A percentile compares a stretch with the other conserved stretches of the same genome.
phyloP scores from a whole-genome alignment of 2,888 invertebrate genomes.

The Ethmia dodecea region DNA sequence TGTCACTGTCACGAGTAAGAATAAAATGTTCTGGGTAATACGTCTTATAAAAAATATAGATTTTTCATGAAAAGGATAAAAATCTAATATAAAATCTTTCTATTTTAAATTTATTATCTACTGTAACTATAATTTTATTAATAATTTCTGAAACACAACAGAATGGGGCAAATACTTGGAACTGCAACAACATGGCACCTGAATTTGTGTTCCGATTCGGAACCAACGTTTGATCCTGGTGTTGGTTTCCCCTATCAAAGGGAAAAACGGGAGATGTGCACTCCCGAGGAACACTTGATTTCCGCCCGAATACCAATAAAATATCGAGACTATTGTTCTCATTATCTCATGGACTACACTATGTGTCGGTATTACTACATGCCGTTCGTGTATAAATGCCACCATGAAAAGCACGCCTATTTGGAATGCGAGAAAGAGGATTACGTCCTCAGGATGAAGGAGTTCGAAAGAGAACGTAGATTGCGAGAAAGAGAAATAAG shows the following conservation, averaged over 20 bases:
- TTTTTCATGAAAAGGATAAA: too few species aligned
- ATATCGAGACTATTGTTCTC: slow-evolving; percentile 90
- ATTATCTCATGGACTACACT: slow-evolving; percentile 80
- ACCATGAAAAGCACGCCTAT: slow-evolving; percentile 84
- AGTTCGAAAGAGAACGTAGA: slow-evolving; percentile 58
- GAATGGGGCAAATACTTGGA: slow-evolving; percentile 51
- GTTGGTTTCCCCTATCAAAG: slow-evolving; percentile 84
- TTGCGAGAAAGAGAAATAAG: slow-evolving; percentile 41
- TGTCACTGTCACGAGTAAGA: too few species aligned
- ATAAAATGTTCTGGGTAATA: too few species aligned
- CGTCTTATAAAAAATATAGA: too few species aligned
- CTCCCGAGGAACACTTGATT: slow-evolving; percentile 81
- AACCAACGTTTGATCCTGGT: slow-evolving; percentile 81
- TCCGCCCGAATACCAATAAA: slow-evolving; percentile 83
- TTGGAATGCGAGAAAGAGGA: slow-evolving; percentile 88
- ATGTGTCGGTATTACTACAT: slow-evolving; percentile 83
- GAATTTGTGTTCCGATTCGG: slow-evolving; percentile 42
- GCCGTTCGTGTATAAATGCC: slow-evolving; percentile 83
- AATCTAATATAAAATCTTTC: too few species aligned
- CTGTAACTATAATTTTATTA: too few species aligned
- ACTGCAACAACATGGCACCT: slow-evolving; percentile 32
- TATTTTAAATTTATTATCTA: too few species aligned
- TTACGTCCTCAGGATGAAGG: slow-evolving; percentile 77
- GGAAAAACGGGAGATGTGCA: slow-evolving; percentile 81
- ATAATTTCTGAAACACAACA: too few species aligned